Conservation (phyloP, 2,797 vertebrate species). For the Intellagama lesueurii region DNA sequence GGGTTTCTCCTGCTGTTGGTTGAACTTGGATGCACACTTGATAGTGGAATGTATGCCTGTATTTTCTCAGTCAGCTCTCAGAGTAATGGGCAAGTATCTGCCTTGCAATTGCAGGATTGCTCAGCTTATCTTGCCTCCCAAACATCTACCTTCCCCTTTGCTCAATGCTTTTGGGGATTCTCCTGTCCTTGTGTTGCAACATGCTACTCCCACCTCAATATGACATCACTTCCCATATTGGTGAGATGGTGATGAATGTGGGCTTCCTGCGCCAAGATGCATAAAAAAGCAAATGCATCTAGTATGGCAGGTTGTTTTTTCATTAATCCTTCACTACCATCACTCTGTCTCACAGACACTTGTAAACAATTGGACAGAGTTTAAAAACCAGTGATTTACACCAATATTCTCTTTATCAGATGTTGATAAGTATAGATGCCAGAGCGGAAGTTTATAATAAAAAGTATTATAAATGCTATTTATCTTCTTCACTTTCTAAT, state of each 20-base stretch:
- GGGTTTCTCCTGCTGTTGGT: not conserved
- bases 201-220: not conserved
- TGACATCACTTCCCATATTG: not conserved
- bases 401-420: not conserved
- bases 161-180: not conserved
- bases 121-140: not conserved
- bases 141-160: not conserved
- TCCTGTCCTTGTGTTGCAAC: not conserved
- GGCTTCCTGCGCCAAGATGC: not conserved
- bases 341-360: not conserved
- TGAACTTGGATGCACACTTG: not conserved
- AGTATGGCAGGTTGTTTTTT: not conserved
- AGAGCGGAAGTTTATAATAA: not conserved
- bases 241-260: not conserved
- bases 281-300: not conserved
- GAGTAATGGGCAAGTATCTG: not conserved
- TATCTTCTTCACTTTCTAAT: not conserved
- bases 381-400: not conserved
- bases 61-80: not conserved
- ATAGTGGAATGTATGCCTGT: not conserved
- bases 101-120: not conserved
- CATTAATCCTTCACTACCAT: not conserved
- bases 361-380: not conserved
- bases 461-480: not conserved
- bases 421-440: not conserved